phyloP scores from a whole-genome alignment of 2,888 invertebrate species.

The Pammene fasciana region DNA sequence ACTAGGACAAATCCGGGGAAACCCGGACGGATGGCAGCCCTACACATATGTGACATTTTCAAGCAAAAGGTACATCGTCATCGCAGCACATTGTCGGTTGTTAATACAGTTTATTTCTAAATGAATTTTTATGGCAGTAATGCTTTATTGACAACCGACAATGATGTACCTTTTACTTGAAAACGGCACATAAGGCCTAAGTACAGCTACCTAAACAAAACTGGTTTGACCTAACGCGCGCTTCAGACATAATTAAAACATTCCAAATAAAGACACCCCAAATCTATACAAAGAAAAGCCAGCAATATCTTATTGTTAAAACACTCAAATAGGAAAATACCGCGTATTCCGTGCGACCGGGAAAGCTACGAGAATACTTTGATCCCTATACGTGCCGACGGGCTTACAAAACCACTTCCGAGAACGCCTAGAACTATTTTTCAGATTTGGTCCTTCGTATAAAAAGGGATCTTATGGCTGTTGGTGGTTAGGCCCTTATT shows the following conservation, averaged over 20 bases:
- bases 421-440: constrained; percentile 9
- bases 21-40: no score
- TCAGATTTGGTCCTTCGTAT: background rate
- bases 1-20: no score
- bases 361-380: constrained; percentile 9
- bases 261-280: background rate
- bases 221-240: background rate
- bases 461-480: background rate
- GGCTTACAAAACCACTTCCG: constrained; percentile 25
- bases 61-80: no score
- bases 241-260: background rate
- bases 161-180: no score
- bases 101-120: no score
- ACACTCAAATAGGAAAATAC: constrained; percentile 18
- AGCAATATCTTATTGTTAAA: constrained; percentile 12
- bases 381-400: constrained; percentile 22
- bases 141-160: no score
- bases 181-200: no score
- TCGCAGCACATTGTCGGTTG: no score
- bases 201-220: no score
- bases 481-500: background rate
- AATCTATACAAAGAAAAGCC: constrained; percentile 1
- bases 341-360: background rate
- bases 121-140: no score
- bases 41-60: no score